These are phyloP conservation scores for Aptenodytes patagonicus DNA, from an alignment of 2,113 vertebrate species.

Conservation along the genomic window DNA sequence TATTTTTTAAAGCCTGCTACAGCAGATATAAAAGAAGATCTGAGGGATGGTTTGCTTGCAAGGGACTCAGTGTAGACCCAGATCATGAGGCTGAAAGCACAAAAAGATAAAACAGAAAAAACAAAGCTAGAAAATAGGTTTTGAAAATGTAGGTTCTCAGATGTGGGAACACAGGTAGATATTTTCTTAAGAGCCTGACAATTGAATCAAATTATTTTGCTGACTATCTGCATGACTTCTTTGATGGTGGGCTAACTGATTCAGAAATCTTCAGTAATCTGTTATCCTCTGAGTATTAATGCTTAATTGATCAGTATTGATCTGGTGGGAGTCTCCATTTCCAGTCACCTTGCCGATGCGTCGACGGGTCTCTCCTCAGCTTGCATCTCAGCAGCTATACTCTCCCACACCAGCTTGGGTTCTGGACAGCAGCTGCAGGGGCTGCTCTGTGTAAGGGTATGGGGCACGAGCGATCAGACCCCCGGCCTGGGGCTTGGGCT, in stretches of 20 bases:
- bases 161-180: background rate
- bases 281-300: background rate
- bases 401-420: accelerated
- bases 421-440: background rate
- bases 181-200: background rate
- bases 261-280: background rate
- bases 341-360: background rate
- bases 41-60: background rate
- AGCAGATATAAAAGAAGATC: background rate
- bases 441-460: background rate
- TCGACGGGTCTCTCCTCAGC: background rate
- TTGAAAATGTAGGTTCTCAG: background rate
- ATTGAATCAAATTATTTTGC: background rate
- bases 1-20: background rate
- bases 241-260: background rate
- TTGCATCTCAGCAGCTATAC: background rate
- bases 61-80: background rate
- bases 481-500: background rate
- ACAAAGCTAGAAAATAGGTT: background rate
- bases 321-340: background rate
- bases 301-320: background rate
- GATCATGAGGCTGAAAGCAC: background rate
- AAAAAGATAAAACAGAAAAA: background rate
- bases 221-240: background rate
- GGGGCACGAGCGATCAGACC: accelerated